Evolutionary conservation across 2,888 invertebrate genomes (phyloP).

Genomic region (Bembecia ichneumoniformis): DNA sequence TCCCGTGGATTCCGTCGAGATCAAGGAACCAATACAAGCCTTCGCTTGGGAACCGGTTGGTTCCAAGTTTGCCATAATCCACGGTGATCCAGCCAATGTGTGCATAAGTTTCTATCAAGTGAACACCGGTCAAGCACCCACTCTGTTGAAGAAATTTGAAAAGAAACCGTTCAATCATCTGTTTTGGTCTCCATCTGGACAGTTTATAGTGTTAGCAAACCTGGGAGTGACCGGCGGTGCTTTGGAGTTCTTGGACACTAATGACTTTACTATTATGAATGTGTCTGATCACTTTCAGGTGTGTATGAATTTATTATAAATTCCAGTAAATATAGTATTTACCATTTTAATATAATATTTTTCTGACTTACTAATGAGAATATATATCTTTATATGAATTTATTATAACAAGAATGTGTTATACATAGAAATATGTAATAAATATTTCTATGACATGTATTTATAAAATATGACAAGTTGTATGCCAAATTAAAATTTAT

Average conservation of each 20-base stretch:
- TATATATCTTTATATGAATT: no score
- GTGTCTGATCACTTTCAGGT: slow-evolving; percentile 93
- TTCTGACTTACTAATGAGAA: no score
- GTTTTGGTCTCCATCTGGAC: slow-evolving; percentile 97
- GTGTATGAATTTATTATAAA: slow-evolving; percentile 5
- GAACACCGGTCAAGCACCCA: slow-evolving; percentile 90
- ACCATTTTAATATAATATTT: no score
- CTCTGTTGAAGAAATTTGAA: slow-evolving; percentile 88
- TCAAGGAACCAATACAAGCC: slow-evolving; percentile 92
- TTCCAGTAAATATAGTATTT: no score
- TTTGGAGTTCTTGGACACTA: slow-evolving; percentile 95
- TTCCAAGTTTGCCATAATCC: slow-evolving; percentile 95
- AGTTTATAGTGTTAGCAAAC: slow-evolving; percentile 95
- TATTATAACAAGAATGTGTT: no score
- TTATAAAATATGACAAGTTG: no score
- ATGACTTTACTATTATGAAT: slow-evolving; percentile 96
- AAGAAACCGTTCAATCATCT: slow-evolving; percentile 91
- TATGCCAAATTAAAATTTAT: no score
- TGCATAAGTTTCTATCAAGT: slow-evolving; percentile 92
- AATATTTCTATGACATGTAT: no score
- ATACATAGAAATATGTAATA: no score
- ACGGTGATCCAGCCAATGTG: slow-evolving; percentile 88
- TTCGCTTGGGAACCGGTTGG: slow-evolving; percentile 99
- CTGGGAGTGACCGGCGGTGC: slow-evolving; percentile 88
- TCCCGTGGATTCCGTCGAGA: slow-evolving; percentile 97